Evolutionary conservation across 1,140 invertebrate genomes (phyloP).

Genomic region (Schlechtendalia chinensis): DNA sequence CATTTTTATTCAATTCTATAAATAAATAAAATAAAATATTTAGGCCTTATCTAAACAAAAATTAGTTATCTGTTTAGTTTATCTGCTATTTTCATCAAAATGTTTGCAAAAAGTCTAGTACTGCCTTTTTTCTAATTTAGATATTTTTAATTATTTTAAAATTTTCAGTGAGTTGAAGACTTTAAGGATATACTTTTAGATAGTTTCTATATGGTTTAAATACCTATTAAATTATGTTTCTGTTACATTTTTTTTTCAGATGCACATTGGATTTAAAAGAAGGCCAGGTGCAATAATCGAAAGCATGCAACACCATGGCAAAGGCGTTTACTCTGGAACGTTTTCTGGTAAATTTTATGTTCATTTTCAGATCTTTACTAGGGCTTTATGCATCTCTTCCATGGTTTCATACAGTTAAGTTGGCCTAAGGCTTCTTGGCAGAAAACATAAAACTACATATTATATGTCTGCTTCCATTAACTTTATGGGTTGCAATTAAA

Average conservation of each 20-base stretch:
- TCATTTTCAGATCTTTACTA: constrained; percentile 41
- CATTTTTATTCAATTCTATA: too few relatives aligned
- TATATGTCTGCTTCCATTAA: neutral
- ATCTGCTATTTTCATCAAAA: too few relatives aligned
- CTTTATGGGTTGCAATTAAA: constrained; percentile 16
- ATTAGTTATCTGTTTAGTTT: too few relatives aligned
- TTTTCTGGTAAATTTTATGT: constrained; percentile 53
- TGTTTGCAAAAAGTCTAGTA: too few relatives aligned
- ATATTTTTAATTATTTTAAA: too few relatives aligned
- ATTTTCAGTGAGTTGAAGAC: too few relatives aligned
- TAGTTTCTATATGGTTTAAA: too few relatives aligned
- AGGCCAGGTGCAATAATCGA: constrained; percentile 84
- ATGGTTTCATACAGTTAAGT: constrained; percentile 39
- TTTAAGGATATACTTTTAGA: too few relatives aligned
- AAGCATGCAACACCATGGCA: constrained; percentile 89
- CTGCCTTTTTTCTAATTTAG: too few relatives aligned
- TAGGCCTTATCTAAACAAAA: too few relatives aligned
- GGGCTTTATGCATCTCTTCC: constrained; percentile 44
- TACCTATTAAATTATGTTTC: neutral
- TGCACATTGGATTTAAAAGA: constrained; percentile 51
- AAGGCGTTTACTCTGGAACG: constrained; percentile 82
- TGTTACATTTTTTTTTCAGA: constrained; percentile 52
- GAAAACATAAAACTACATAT: constrained; percentile 45
- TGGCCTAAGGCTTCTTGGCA: constrained; percentile 41
- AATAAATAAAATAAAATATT: too few relatives aligned